Evolutionary conservation across 2,888 invertebrate species (phyloP), one percentile per base, ranked within the genome.

Genomic region (Cheilosia variabilis): DNA sequence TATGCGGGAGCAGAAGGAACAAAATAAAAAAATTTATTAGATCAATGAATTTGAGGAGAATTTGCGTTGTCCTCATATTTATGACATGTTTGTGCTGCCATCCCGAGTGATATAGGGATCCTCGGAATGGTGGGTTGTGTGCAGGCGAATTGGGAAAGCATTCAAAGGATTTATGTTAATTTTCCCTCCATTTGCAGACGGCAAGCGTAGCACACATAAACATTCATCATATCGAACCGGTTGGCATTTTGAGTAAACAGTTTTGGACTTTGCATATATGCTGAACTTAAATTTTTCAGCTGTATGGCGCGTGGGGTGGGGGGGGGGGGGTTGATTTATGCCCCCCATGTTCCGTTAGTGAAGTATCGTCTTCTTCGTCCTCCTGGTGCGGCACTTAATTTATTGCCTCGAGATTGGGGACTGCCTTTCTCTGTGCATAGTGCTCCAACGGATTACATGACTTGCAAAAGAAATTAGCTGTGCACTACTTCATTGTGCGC

Each of bases 1-100:
- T 98, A 94, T 77, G 93, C 88, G 73, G 78, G 57, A 47, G 17
- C 5, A 76, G 17, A 73, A 24, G n/a, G 17, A 19, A 63, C 24
- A 31, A 31, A 31, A 31, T 2, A 1, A 34, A 75, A 52, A 75
- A 71, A 80, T 80, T 71, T 86, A 79, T 79, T 84, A 69, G 75
- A 84, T 71, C 81, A 76, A 80, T 81, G 81, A 72, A 58, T 66
- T 76, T 53, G 62, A 72, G 66, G 53, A 50, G 62, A 76, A 71
- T 81, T 76, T 79, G 58, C 52, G 66, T 78, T 71, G 60, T 60
- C 41, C 71, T 68, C 37, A 27, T 73, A 79, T 84, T 69, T 84
- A 86, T 81, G 81, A 71, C 66, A 77, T 81, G 77, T 73, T 65
- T 62, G 60, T 62, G 60, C 66, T 86, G 69, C 71, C 72, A 76